Evolutionary conservation across 2,113 vertebrate species (phyloP), one percentile per base, ranked within the genome.

Genomic region (Peromyscus leucopus): DNA sequence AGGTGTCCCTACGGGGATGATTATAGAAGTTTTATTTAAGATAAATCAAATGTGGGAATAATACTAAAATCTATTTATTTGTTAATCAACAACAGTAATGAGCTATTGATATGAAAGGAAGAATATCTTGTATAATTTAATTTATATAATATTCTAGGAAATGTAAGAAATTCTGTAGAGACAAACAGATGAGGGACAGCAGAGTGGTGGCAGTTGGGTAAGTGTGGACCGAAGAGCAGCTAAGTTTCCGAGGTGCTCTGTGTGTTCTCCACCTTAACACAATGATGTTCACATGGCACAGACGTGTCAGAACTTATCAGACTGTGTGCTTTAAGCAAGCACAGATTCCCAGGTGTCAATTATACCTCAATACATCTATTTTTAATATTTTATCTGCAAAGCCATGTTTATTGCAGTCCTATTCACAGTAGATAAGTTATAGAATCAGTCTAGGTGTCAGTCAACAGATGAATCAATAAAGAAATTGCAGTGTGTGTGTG

Each of bases 91-190:
- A 79, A 84, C 61, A n/a, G 7, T 48, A 78, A 84, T 80, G 26
- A 80, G 61, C 8, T 93, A 48, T 86, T 89, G 55, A 42, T 21
- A 10, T 19, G 28, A 63, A 22, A 46, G 42, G 24, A 2, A 65
- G 17, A 84, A 39, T 90, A 33, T 65, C 11, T 48, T 82, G 8
- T 61, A 57, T 82, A 16, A 72, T 83, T 95, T 88, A 19, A 93
- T 92, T 86, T 55, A 55, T 74, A 67, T 57, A 46, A 28, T 94
- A 76, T 24, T 78, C 11, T 67, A 84, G 71, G 80, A 93, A 96
- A 95, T 79, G 4, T 36, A 63, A 71, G 48, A 48, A 63, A 69
- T 42, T 82, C 57, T 93, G 7, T 69, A 39, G 31, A 89, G 42
- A 61, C 19, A 93, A 90, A 91, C 31, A 89, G 15, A 85, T 24